Evolutionary conservation across 2,113 vertebrate genomes (phyloP).

Genomic region (Hirundichthys speculiger): DNA sequence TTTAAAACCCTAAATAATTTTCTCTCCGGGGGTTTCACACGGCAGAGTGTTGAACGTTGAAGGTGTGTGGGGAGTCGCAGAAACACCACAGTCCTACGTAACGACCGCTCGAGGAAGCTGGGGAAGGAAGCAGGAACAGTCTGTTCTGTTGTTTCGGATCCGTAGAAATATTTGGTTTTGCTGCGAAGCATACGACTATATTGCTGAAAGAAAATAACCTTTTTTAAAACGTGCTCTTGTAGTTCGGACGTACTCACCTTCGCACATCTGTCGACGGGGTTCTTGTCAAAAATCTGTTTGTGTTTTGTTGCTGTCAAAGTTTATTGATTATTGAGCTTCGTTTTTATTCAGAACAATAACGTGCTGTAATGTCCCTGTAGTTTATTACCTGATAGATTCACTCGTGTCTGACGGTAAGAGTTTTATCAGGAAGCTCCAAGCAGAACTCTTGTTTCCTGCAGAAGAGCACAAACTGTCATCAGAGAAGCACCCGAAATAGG

Average conservation of each 20-base stretch:
- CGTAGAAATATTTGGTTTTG: conserved; percentile 11
- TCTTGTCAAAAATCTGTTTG: not conserved
- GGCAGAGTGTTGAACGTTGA: not conserved
- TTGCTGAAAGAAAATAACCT: not conserved
- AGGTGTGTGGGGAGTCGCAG: not conserved
- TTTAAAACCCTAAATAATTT: too few species aligned
- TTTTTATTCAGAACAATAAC: too few species aligned
- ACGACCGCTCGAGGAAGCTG: conserved; percentile 31
- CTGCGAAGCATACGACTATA: not conserved
- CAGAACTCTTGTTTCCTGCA: conserved; percentile 51
- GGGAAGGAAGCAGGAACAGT: conserved; percentile 59
- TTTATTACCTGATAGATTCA: too few species aligned
- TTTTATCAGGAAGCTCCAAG: too few species aligned
- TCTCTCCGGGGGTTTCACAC: not conserved
- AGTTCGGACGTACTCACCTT: too few species aligned
- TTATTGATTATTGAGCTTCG: not conserved
- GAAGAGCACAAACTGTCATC: conserved; percentile 53
- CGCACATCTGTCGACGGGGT: too few species aligned
- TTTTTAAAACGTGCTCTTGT: too few species aligned
- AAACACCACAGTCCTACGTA: conserved; percentile 8
- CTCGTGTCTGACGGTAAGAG: too few species aligned
- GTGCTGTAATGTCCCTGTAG: too few species aligned
- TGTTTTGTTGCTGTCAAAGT: not conserved
- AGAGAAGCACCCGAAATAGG: conserved; percentile 38
- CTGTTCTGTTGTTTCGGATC: conserved; percentile 32